These are phyloP conservation scores for Pampus argenteus DNA, from an alignment of 2,797 vertebrate genomes.

Conservation along the genomic window DNA sequence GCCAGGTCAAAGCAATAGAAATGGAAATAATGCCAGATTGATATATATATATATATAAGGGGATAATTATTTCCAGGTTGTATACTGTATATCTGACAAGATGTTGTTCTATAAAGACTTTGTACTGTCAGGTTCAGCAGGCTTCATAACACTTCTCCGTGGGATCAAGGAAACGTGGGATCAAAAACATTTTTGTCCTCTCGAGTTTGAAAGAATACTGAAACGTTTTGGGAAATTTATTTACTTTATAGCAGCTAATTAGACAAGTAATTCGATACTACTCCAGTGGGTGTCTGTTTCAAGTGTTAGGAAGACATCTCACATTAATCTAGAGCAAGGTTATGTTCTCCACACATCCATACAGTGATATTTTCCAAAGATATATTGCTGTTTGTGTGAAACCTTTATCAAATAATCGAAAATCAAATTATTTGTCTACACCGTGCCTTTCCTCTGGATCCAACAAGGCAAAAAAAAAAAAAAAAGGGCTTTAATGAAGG, in stretches of 20 bases:
- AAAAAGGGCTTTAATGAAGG: constrained; percentile 15
- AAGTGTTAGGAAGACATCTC: no score
- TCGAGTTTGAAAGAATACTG: background rate
- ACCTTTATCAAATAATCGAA: background rate
- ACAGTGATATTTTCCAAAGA: background rate
- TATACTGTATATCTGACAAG: background rate
- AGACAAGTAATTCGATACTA: background rate
- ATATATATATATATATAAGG: background rate
- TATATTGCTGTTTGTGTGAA: constrained; percentile 9
- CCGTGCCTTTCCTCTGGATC: constrained; percentile 35
- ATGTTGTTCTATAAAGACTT: background rate
- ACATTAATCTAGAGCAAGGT: background rate
- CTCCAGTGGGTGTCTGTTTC: background rate
- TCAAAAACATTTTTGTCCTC: background rate
- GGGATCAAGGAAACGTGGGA: background rate
- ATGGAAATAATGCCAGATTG: constrained; percentile 1
- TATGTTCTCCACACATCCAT: background rate
- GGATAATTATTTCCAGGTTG: background rate
- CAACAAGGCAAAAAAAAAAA: constrained; percentile 9
- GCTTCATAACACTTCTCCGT: background rate
- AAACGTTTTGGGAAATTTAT: background rate
- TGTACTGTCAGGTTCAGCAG: background rate
- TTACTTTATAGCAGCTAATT: background rate
- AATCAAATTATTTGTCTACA: constrained; percentile 28
- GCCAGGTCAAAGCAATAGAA: constrained; percentile 26